Conservation (phyloP, 2,888 invertebrate genomes). For the Carcina quercana region DNA sequence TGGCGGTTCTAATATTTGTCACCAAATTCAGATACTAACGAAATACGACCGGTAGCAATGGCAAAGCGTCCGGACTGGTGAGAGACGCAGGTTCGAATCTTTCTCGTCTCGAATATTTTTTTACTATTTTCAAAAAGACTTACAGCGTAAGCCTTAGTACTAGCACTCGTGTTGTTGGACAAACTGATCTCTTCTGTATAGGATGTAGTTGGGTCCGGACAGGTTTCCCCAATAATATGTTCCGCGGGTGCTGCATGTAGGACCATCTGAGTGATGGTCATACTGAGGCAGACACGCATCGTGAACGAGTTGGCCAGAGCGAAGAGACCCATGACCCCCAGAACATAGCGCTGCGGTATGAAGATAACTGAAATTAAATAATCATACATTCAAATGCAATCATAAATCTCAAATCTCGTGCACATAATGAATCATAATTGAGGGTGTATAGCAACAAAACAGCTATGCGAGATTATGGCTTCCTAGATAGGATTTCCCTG, state of each 20-base stretch:
- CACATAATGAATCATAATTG: no score
- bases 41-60: no score
- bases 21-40: no score
- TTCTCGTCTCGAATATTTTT: not conserved
- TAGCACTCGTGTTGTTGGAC: constrained; percentile 18
- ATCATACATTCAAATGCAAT: no score
- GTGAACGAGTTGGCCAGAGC: constrained; percentile 82
- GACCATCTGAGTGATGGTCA: constrained; percentile 82
- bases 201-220: constrained; percentile 39
- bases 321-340: constrained; percentile 80
- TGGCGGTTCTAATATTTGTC: no score
- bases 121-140: constrained; percentile 4
- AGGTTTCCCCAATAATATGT: constrained; percentile 65
- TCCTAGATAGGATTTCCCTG: no score
- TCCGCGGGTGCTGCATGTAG: constrained; percentile 34
- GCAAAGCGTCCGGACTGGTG: no score
- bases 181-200: no score
- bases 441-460: no score
- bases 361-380: constrained; percentile 63
- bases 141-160: constrained; percentile 25
- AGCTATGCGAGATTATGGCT: no score
- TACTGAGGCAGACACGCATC: constrained; percentile 81
- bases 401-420: no score
- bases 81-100: no score
- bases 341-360: constrained; percentile 80